Base-by-base conservation (phyloP, 2,888 invertebrate genomes). In the Drosophila prostipennis region DNA sequence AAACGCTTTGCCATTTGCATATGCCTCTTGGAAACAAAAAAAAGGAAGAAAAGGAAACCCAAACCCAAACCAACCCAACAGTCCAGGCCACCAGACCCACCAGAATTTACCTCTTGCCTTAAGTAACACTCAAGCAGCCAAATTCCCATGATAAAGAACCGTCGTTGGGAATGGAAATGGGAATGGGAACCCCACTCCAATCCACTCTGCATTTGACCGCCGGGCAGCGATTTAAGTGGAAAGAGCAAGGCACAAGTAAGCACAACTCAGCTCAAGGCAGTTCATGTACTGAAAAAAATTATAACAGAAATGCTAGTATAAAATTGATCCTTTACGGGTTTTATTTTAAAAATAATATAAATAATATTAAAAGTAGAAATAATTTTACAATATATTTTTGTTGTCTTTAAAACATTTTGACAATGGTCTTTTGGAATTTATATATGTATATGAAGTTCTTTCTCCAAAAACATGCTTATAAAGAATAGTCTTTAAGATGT, bases 101-200 rank as follows among this genome's bases (percentile, higher is more conserved):
- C 29, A 52, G 55, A 39, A 8, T 19, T 54, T 57, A 11, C 55
- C n/a, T 55, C 23, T 39, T 36, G 37, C 52, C 37, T 16, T 29
- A 36, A 42, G 48, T 51, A 52, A 51, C 60, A 63, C 65, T 75
- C 60, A 58, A 45, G 49, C 64, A 67, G 43, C 52, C 80, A 58
- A 63, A 80, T 88, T 89, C 84, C 86, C 86, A 82, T 86, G 88
- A 88, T 87, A 84, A 89, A 89, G 80, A 78, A 70, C 72, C 71
- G 71, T 34, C 16, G 16, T 13, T 7, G 48, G 32, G 32, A 16
- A 6, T 7, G 48, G 32, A 16, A 16, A 6, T 11, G 29, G 46
- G 29, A 26, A 26, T 26, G 26, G 26, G 26, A 7, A 7, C n/a
- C 19, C 4, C 36, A 46, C 60, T 53, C 53, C 32, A 49, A 51